Percentiles rank a stretch among this genome's conserved stretches.
phyloP scores from a whole-genome alignment of 1,140 invertebrate genomes.

The Mylabris phalerata region DNA sequence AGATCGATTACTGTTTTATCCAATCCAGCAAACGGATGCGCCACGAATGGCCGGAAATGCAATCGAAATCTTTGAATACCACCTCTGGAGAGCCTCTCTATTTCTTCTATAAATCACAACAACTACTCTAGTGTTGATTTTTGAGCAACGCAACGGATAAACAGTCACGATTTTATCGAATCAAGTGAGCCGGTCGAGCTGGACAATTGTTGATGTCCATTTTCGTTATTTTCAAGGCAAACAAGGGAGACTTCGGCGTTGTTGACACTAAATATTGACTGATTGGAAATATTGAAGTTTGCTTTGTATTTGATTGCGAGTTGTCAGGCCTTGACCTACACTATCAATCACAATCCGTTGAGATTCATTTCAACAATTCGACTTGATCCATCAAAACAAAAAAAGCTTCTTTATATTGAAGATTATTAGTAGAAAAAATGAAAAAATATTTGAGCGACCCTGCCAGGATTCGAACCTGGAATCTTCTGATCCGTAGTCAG shows the following conservation, averaged over 20 bases:
- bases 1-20: slow-evolving; percentile 13
- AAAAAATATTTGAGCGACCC: slow-evolving; percentile 45
- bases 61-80: slow-evolving; percentile 1
- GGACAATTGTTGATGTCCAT: too few species aligned
- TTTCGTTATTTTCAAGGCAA: background rate
- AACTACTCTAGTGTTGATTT: too few species aligned
- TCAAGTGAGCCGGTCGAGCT: too few species aligned
- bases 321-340: slow-evolving; percentile 6
- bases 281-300: slow-evolving; percentile 28
- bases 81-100: too few species aligned
- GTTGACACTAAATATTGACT: slow-evolving; percentile 27
- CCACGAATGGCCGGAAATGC: slow-evolving; percentile 27
- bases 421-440: background rate
- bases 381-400: too few species aligned
- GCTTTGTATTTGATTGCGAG: slow-evolving; percentile 14
- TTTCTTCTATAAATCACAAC: too few species aligned
- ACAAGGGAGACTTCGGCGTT: slow-evolving; percentile 8
- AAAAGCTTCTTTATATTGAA: too few species aligned
- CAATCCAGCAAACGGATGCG: slow-evolving; percentile 20
- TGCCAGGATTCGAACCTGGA: slow-evolving; percentile 88
- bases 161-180: too few species aligned
- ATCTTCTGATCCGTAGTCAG: slow-evolving; percentile 89
- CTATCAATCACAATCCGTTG: background rate
- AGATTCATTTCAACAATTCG: too few species aligned
- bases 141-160: too few species aligned